Percentiles rank a stretch among this genome's conserved stretches.
Conservation (phyloP, 2,888 invertebrate genomes). For the Ethmia dodecea region DNA sequence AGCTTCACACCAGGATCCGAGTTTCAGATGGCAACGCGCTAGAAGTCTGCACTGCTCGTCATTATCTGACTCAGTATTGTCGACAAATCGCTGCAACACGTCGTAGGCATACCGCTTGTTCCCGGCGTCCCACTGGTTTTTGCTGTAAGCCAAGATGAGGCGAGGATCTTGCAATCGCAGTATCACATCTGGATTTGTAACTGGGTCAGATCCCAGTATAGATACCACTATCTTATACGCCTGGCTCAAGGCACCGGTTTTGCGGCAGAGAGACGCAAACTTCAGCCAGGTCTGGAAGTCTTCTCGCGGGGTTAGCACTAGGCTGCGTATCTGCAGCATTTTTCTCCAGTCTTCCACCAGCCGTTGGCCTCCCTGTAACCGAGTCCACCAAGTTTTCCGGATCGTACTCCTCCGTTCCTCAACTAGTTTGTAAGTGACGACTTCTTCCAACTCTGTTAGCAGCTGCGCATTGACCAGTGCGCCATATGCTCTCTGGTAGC, state of each 20-base stretch:
- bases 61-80: conserved; percentile 65
- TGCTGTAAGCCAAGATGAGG: conserved; percentile 95
- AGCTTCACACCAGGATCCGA: conserved; percentile 97
- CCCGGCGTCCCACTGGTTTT: conserved; percentile 95
- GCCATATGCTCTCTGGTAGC: conserved; percentile 95
- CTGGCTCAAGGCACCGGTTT: conserved; percentile 90
- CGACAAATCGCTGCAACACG: conserved; percentile 88
- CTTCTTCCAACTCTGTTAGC: conserved; percentile 97
- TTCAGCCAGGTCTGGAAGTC: conserved; percentile 98
- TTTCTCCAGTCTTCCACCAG: conserved; percentile 99
- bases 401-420: conserved; percentile 91
- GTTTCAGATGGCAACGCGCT: conserved; percentile 92
- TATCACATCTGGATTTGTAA: conserved; percentile 80
- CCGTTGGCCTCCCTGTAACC: conserved; percentile 95
- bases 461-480: conserved; percentile 98
- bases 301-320: conserved; percentile 94
- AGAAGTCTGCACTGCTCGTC: conserved; percentile 77
- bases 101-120: conserved; percentile 86
- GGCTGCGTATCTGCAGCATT: conserved; percentile 95
- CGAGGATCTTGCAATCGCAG: conserved; percentile 88
- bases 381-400: conserved; percentile 94
- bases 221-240: conserved; percentile 96
- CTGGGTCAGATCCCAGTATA: conserved; percentile 88
- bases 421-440: conserved; percentile 97
- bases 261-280: conserved; percentile 97